These are phyloP conservation scores for Bujurquina vittata DNA, from an alignment of 2,113 vertebrate species.

Conservation along the genomic window DNA sequence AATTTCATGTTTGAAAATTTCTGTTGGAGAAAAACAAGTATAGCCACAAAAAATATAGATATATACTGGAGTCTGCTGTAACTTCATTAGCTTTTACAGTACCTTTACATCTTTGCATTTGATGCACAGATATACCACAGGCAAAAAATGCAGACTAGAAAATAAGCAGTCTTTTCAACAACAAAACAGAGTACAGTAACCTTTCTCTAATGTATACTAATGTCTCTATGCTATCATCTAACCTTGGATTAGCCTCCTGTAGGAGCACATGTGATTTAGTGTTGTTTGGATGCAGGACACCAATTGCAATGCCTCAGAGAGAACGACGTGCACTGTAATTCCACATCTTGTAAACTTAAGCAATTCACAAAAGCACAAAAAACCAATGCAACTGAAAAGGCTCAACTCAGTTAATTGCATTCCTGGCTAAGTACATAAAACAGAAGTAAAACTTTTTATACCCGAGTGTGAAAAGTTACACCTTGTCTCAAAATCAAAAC, in stretches of 20 bases:
- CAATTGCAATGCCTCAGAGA: not conserved
- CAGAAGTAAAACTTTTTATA: not conserved
- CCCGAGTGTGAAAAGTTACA: not conserved
- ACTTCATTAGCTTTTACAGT: not conserved
- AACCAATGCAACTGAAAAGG: not conserved
- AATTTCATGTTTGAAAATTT: constrained; percentile 38
- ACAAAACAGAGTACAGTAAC: constrained; percentile 4
- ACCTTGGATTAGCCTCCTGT: not conserved
- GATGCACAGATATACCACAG: not conserved
- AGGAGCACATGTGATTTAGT: not conserved
- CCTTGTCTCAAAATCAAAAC: not conserved
- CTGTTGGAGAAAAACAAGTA: constrained; percentile 26
- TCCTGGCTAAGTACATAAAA: not conserved
- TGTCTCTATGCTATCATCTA: not conserved
- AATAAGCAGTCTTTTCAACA: not conserved
- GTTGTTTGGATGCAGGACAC: not conserved
- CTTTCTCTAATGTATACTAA: not conserved
- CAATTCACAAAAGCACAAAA: not conserved
- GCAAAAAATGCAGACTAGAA: not conserved
- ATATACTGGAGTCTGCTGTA: not conserved
- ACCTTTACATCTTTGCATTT: not conserved
- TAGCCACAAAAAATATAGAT: not conserved
- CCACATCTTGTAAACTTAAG: not conserved
- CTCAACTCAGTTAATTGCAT: too few species aligned
- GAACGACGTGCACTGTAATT: not conserved